A percentile compares a stretch with the other conserved stretches of the same genome.
These are phyloP conservation scores for Steromphala cineraria DNA, from an alignment of 2,888 invertebrate species.

Conservation along the genomic window DNA sequence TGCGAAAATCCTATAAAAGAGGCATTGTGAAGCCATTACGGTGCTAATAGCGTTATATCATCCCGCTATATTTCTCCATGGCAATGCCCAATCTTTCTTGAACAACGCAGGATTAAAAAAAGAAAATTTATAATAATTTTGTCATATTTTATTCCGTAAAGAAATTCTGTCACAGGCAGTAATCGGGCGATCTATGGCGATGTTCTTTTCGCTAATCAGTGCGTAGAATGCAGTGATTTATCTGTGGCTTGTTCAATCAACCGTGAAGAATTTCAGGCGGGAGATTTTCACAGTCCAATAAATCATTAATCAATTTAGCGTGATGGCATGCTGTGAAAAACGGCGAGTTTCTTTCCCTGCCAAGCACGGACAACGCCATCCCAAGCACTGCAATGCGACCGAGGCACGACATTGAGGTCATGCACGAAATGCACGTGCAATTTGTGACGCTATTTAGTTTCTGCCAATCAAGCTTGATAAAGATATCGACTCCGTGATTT, in stretches of 20 bases:
- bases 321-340: background rate
- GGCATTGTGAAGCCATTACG: too few species aligned
- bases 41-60: too few species aligned
- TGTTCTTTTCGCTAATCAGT: background rate
- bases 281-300: background rate
- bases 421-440: background rate
- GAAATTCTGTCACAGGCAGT: too few species aligned
- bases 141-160: too few species aligned
- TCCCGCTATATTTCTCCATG: too few species aligned
- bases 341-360: background rate
- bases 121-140: too few species aligned
- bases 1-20: too few species aligned
- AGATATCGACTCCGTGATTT: background rate
- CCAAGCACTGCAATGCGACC: background rate
- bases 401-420: background rate
- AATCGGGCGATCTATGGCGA: background rate
- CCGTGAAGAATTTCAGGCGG: background rate
- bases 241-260: background rate
- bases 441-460: background rate
- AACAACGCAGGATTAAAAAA: too few species aligned
- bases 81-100: too few species aligned
- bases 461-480: background rate
- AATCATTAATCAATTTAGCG: constrained; percentile 6
- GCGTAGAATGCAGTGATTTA: background rate
- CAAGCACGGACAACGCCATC: background rate